Evolutionary conservation across 2,797 vertebrate genomes (phyloP), one percentile per base, ranked within the genome.

Genomic region (Pseudochaenichthys georgianus): DNA sequence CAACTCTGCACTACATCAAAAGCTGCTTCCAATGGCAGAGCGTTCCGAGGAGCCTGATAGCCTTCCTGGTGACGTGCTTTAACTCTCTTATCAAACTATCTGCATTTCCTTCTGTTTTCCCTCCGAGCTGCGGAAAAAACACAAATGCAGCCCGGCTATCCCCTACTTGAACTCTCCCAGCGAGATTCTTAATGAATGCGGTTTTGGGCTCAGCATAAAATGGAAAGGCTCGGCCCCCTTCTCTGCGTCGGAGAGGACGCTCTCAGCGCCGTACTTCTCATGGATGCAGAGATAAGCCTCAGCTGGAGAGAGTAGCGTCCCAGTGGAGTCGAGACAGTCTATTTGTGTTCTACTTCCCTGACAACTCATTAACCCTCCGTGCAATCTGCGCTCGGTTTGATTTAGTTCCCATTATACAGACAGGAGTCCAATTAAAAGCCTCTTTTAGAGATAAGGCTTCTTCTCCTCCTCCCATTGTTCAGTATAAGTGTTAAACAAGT

Each of bases 1-100:
- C 95, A 60, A 95, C 95, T 34, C 74, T 96, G 77, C 97, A 95
- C 67, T 99, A 97, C 92, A 95, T 99, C 85, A 97, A 96, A 89
- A 99, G 97, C 95, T 99, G 98, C 88, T 99, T 99, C 94, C 96
- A 96, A 88, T 99, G 98, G 98, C 97, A 99, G 85, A 99, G 96
- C 53, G 89, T 96, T 0, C 89, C 95, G 74, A 95, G 97, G 90
- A 99, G 97, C 76, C 66, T 97, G 85, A 72, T 94, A 60, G 97
- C 98, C 9, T 99, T 99, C 77, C 83, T 97, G 96, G 98, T 99
- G 91, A 96, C 77, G 95, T 87, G 59, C 76, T 82, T 82, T 69
- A 60, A 77, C 75, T 78, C 34, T 67, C 72, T 83, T 82, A 84
- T 92, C 85, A 73, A 78, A 80, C 70, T 69, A 81, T 89, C 86